Evolutionary conservation across 2,888 invertebrate species (phyloP), one percentile per base, ranked within the genome.

Genomic region (Dolichomitus sp.): DNA sequence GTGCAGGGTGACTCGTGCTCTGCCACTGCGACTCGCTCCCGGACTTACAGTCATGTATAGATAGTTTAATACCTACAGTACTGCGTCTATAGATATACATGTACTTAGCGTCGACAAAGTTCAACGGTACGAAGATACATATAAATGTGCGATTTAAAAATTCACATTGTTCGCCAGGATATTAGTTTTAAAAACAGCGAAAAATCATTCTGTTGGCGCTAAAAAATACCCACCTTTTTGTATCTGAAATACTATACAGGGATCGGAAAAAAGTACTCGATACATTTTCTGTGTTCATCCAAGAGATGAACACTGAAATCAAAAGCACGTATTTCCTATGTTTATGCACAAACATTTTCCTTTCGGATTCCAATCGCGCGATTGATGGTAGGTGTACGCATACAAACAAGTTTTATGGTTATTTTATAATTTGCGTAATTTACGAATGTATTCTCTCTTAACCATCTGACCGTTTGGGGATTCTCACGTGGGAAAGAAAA

Each of bases 1-100:
- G 84, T 81, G 79, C 81, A 80, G 19, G n/a, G 45, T 37, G 68
- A 75, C 57, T 75, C 69, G 48, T 50, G 78, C 54, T 17, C 78
- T 59, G 50, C 52, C 61, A 42, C 45, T 42, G 40, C 63, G 7
- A 19, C 40, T 23, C 12, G 30, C 63, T 40, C n/a, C 59, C 54
- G 11, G 54, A 54, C 23, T 54, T 27, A 27, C 27, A 54, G 54
- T 54, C 54, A 19, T 27, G 54, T 54, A 54, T 54, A 27, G 54
- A 54, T 54, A 27, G 27, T 54, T 54, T 54, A 54, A 54, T 54
- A 23, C 54, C 27, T 14, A 27, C 14, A 27, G 54, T 6, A 23
- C 23, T 23, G 12, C 54, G 4, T 19, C 5, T 19, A 11, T 19
- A 9, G 2, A 7, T 19, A 52, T 19, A 52, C 19, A 19, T 23